These are phyloP conservation scores for Planiliza haematocheilus DNA, from an alignment of 2,113 vertebrate species.

Conservation along the genomic window DNA sequence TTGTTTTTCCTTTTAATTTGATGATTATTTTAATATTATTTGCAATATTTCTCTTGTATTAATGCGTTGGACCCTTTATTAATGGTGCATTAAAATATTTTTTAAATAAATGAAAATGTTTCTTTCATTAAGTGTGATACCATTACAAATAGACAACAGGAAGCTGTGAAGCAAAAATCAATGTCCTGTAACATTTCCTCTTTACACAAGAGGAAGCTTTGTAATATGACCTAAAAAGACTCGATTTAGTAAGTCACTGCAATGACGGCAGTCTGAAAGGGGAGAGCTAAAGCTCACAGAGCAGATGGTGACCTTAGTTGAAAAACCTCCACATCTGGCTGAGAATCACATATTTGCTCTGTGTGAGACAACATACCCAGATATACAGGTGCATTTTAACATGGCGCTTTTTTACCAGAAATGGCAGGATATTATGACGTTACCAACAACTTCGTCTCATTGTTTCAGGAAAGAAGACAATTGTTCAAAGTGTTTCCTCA, in stretches of 20 bases:
- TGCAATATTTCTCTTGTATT: conserved; percentile 90
- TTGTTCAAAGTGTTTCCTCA: no score
- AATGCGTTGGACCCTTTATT: conserved; percentile 89
- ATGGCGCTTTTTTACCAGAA: no score
- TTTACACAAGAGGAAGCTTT: conserved; percentile 7
- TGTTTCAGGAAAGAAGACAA: no score
- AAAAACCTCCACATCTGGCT: not conserved
- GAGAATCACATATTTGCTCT: not conserved
- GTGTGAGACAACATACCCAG: no score
- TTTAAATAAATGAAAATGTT: conserved; percentile 80
- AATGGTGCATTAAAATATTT: conserved; percentile 92
- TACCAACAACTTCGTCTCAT: no score
- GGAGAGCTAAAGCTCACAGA: not conserved
- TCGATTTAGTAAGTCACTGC: not conserved
- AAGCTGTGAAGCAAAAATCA: not conserved
- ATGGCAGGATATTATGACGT: no score
- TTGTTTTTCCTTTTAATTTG: conserved; percentile 82
- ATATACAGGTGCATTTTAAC: no score
- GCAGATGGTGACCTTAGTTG: conserved; percentile 6
- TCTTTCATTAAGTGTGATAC: not conserved
- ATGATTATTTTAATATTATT: conserved; percentile 90
- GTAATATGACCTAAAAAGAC: not conserved
- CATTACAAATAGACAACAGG: not conserved
- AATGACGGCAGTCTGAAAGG: not conserved
- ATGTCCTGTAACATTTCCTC: conserved; percentile 46